Evolutionary conservation across 1,140 invertebrate species (phyloP), one percentile per base, ranked within the genome.

Genomic region (Drosophila grimshawi): DNA sequence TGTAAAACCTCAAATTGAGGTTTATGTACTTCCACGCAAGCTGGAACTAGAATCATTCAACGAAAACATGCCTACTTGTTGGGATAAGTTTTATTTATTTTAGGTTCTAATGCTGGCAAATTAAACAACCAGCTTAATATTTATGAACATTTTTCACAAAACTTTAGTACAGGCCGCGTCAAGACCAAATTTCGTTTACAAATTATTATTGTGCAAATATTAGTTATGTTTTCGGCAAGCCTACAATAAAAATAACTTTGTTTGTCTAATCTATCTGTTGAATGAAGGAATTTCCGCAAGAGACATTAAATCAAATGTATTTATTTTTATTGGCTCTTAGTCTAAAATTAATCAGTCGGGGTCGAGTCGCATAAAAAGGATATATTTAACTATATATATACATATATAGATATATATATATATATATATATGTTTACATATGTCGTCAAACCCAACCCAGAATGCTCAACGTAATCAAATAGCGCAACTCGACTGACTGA

Each of bases 321-420:
- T 65, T 63, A 68, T 68, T 72, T 81, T 85, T 59, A 83, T 72
- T 72, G 78, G 37, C 32, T n/a, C 29, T 56, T 7, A 45, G 59
- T 86, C 81, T 78, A 69, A 81, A 78, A 72, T 86, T 75, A 86
- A 81, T 86, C 79, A 19, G 30, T 10, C n/a, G 35, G 56, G 30
- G 48, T 41, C 41, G 11, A 19, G 1, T 19, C 19, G 19, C 19
- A 19, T 19, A 19, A 1, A 19, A 19, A 19, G 19, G 19, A 19
- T 19, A 19, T 19, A 19, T 19, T 0, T 19, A 19, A 0, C 0
- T 19, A 19, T 19, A 19, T 19, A 19, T 19, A 19, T 19, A 19
- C 1, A 19, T 19, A 19, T 19, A 19, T 19, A 19, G 0, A 19
- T 19, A 19, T 19, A 19, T 19, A 19, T 19, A 41, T 56, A 49